phyloP scores from a whole-genome alignment of 2,797 vertebrate genomes.

The Phyllotis vaccarum region DNA sequence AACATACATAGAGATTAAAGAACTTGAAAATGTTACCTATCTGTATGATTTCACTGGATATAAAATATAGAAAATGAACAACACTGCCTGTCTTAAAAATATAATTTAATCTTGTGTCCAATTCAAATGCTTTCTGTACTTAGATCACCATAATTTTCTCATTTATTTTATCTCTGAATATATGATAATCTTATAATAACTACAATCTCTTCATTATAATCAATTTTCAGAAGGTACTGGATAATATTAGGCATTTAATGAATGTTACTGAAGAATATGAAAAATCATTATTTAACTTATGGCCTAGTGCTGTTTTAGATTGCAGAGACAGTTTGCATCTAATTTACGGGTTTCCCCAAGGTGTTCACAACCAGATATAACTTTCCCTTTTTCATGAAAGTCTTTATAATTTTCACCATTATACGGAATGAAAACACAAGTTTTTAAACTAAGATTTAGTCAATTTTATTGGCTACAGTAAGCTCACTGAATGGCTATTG shows the following conservation, averaged over 20 bases:
- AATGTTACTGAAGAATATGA: slow-evolving; percentile 60
- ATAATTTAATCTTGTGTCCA: slow-evolving; percentile 44
- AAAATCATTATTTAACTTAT: slow-evolving; percentile 63
- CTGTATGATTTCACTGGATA: not conserved
- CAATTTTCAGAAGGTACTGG: slow-evolving; percentile 53
- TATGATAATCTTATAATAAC: slow-evolving; percentile 64
- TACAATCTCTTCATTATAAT: slow-evolving; percentile 53
- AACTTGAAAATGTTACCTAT: slow-evolving; percentile 4
- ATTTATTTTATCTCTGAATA: slow-evolving; percentile 64
- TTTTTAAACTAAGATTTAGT: slow-evolving; percentile 43
- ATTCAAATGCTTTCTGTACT: slow-evolving; percentile 31
- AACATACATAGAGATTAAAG: slow-evolving; percentile 1
- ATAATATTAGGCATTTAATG: slow-evolving; percentile 54
- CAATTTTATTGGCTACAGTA: not conserved
- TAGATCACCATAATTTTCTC: slow-evolving; percentile 15
- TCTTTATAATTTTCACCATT: not conserved
- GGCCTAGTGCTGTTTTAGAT: slow-evolving; percentile 8
- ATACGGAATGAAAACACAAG: not conserved
- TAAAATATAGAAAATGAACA: slow-evolving; percentile 5
- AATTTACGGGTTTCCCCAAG: slow-evolving; percentile 38
- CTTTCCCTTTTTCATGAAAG: slow-evolving; percentile 28
- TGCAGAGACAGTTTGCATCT: not conserved
- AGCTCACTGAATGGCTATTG: not conserved
- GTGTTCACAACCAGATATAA: slow-evolving; percentile 59
- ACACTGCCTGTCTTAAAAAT: slow-evolving; percentile 17